Conservation (phyloP, 1,140 invertebrate genomes). For the Drosophila chauvacae region DNA sequence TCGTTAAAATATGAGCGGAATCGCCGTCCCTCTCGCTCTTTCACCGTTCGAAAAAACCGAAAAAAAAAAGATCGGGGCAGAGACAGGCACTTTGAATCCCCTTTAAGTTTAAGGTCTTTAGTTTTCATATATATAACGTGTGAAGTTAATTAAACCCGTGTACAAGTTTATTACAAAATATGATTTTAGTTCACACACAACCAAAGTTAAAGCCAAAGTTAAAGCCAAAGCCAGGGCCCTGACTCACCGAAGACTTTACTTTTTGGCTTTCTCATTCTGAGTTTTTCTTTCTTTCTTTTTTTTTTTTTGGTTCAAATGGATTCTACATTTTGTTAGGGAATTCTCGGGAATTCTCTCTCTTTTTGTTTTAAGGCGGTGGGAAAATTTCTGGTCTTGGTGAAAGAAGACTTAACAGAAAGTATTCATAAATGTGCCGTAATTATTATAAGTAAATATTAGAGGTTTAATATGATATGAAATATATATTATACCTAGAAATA, state of each 20-base stretch:
- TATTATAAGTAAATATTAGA: not conserved
- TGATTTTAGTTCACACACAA: conserved; percentile 72
- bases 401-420: conserved; percentile 6
- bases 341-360: conserved; percentile 12
- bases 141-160: conserved; percentile 79
- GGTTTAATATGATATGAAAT: not conserved
- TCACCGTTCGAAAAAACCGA: conserved; percentile 40
- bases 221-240: conserved; percentile 14
- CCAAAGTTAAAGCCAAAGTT: conserved; percentile 9
- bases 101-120: not conserved
- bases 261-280: conserved; percentile 9
- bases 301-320: not conserved
- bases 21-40: not conserved
- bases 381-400: conserved; percentile 13
- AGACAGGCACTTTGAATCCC: conserved; percentile 12
- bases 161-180: conserved; percentile 83
- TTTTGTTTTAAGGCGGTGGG: conserved; percentile 9
- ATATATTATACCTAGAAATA: not conserved
- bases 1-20: conserved; percentile 74
- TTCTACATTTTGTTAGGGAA: conserved; percentile 23
- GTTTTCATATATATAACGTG: conserved; percentile 59
- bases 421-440: not conserved
- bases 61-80: conserved; percentile 21
- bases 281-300: not conserved
- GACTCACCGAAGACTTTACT: conserved; percentile 28